phyloP scores from a whole-genome alignment of 2,797 vertebrate species.

The Babyrousa celebensis region DNA sequence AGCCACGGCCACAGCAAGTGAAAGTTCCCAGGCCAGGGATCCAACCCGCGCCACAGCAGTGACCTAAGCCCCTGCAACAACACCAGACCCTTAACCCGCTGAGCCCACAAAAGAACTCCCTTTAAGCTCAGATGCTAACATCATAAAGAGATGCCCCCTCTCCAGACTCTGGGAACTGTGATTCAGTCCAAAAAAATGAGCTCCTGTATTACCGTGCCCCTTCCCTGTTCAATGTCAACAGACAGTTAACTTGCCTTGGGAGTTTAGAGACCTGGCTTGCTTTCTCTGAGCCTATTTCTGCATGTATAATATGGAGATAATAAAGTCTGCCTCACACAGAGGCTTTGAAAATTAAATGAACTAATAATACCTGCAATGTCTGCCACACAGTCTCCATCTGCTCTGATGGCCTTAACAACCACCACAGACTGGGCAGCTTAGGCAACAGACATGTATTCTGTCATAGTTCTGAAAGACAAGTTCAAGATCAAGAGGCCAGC shows the following conservation, averaged over 20 bases:
- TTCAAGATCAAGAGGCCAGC: background rate
- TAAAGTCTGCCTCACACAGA: background rate
- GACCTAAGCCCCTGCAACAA: too few species aligned
- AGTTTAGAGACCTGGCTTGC: background rate
- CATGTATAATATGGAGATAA: too few species aligned
- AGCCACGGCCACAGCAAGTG: too few species aligned
- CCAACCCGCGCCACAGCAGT: too few species aligned
- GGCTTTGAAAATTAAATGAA: background rate
- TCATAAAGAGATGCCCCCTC: background rate
- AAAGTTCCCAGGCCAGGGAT: too few species aligned
- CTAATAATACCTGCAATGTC: rapidly evolving
- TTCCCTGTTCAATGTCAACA: background rate
- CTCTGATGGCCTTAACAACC: background rate
- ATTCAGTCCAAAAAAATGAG: background rate
- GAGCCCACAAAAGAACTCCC: too few species aligned
- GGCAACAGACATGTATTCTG: background rate
- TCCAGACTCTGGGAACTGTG: background rate
- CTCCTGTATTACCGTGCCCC: background rate
- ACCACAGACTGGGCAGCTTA: background rate
- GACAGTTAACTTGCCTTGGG: rapidly evolving
- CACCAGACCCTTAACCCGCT: too few species aligned
- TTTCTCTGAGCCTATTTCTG: background rate
- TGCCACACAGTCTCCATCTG: too few species aligned
- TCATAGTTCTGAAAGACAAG: background rate
- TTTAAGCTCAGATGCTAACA: background rate